Percentiles rank a stretch among this genome's conserved stretches.
These are phyloP conservation scores for Carposina sasakii DNA, from an alignment of 1,140 invertebrate genomes.

Conservation along the genomic window DNA sequence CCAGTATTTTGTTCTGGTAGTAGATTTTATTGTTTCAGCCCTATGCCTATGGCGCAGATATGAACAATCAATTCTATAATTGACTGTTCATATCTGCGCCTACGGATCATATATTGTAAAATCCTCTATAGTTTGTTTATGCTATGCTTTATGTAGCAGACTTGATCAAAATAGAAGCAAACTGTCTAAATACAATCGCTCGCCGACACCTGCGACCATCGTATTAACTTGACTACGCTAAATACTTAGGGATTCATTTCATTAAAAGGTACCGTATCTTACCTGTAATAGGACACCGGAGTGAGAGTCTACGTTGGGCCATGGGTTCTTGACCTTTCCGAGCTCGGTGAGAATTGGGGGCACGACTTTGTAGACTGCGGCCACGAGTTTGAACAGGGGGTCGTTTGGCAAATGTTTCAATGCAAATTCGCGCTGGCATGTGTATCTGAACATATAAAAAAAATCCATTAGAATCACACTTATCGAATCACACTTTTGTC, in stretches of 20 bases:
- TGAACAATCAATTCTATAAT: no score
- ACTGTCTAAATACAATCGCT: background rate
- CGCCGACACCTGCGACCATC: background rate
- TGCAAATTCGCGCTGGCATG: conserved; percentile 96
- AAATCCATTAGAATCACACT: no score
- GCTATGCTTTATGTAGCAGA: no score
- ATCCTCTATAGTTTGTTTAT: no score
- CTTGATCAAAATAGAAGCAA: background rate
- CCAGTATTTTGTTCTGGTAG: no score
- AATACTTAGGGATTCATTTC: background rate
- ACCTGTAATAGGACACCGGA: conserved; percentile 90
- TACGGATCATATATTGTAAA: no score
- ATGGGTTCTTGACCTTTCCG: conserved; percentile 98
- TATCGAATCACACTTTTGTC: no score
- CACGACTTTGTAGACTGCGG: conserved; percentile 95
- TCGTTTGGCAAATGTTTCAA: conserved; percentile 95
- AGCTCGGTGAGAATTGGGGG: conserved; percentile 94
- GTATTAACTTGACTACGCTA: background rate
- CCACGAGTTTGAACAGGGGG: conserved; percentile 91
- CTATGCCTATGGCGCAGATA: no score
- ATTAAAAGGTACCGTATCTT: conserved; percentile 8
- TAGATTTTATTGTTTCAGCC: no score
- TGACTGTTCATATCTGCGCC: no score
- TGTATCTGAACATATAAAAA: conserved; percentile 74
- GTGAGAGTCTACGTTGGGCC: conserved; percentile 99